Conservation (phyloP, 2,888 invertebrate species). For the Volucella inanis region DNA sequence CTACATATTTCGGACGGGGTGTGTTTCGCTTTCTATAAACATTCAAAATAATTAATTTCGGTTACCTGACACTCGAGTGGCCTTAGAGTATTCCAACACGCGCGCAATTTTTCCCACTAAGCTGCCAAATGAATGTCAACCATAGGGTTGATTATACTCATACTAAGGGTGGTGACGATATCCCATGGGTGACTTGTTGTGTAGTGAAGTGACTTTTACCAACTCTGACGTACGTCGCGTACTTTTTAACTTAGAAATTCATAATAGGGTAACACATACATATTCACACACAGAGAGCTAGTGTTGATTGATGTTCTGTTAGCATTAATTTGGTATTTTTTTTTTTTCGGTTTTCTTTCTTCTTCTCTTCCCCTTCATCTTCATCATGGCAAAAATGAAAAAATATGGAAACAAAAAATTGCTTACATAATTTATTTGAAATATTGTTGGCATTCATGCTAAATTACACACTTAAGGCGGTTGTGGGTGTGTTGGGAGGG, state of each 20-base stretch:
- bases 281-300: constrained; percentile 15
- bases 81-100: constrained; percentile 66
- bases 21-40: constrained; percentile 52
- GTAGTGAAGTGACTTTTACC: constrained; percentile 23
- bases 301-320: constrained; percentile 68
- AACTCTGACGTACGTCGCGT: constrained; percentile 29
- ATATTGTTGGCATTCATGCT: constrained; percentile 70
- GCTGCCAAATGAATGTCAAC: constrained; percentile 53
- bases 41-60: constrained; percentile 72
- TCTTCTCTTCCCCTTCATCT: constrained; percentile 5
- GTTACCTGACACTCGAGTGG: constrained; percentile 72
- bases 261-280: constrained; percentile 54
- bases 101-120: constrained; percentile 38
- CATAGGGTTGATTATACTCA: constrained; percentile 8
- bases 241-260: constrained; percentile 58
- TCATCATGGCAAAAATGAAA: constrained; percentile 16
- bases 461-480: constrained; percentile 63
- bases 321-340: constrained; percentile 31
- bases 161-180: constrained; percentile 51
- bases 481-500: too few relatives aligned
- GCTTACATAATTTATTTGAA: constrained; percentile 71
- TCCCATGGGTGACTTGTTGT: constrained; percentile 35
- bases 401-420: constrained; percentile 37
- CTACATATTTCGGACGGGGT: constrained; percentile 13
- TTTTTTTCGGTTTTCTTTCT: constrained; percentile 4